Evolutionary conservation across 2,888 invertebrate genomes (phyloP).

Genomic region (Esperia sulphurella): DNA sequence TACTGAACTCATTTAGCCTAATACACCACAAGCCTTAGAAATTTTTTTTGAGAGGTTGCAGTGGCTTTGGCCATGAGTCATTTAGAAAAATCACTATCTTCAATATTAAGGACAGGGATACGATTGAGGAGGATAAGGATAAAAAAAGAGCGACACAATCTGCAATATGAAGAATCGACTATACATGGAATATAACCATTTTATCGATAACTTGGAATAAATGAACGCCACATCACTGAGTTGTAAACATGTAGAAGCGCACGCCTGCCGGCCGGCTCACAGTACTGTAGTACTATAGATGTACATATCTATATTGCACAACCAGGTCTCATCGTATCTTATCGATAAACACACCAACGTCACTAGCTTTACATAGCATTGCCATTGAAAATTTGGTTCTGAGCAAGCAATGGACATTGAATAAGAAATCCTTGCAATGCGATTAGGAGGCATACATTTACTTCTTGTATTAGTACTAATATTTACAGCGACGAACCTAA

Average conservation of each 20-base stretch:
- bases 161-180: too few species aligned
- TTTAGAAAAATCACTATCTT: too few species aligned
- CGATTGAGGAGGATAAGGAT: too few species aligned
- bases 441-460: too few species aligned
- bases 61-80: too few species aligned
- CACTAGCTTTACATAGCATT: constrained; percentile 5
- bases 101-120: too few species aligned
- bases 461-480: not conserved
- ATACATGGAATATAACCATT: too few species aligned
- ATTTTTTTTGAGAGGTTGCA: too few species aligned
- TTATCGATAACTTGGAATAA: not conserved
- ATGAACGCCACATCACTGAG: constrained; percentile 12
- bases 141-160: too few species aligned
- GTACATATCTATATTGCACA: constrained; percentile 6
- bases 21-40: too few species aligned
- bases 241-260: constrained; percentile 37
- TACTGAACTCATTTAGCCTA: too few species aligned
- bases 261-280: constrained; percentile 33
- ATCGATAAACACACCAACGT: constrained; percentile 13
- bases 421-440: constrained; percentile 1
- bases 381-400: not conserved
- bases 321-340: not conserved
- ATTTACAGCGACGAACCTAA: constrained; percentile 13
- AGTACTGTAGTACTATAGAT: constrained; percentile 2
- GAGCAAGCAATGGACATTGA: constrained; percentile 11